Evolutionary conservation across 1,140 invertebrate species (phyloP), one percentile per base, ranked within the genome.

Genomic region (Pogonus chalceus): DNA sequence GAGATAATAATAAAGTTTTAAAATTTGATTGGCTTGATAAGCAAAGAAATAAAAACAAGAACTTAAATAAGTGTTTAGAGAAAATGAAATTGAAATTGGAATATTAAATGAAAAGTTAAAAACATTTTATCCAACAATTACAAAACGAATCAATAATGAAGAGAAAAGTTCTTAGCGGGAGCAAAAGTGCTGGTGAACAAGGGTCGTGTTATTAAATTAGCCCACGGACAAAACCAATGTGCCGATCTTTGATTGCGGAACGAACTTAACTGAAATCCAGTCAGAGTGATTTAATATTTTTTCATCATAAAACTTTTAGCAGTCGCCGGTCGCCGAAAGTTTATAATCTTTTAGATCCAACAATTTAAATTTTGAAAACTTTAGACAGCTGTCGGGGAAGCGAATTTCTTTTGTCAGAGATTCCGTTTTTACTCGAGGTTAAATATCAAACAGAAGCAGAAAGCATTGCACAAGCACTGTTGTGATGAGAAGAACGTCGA

Each of bases 261-360:
- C 37, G 37, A 43, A 18, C 7, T 43, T 9, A 43, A 43, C 37
- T 43, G 37, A 43, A 43, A 43, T 43, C 37, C 37, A 43, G 37
- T 9, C 37, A 43, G 37, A 10, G 18, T 43, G 37, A 43, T 43
- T 43, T 43, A 43, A 43, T 43, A 43, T 43, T 43, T 43, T 31
- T 43, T 43, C 37, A 43, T 43, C 37, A 43, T 43, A 43, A 43
- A 43, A 43, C 37, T 43, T 43, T 43, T 43, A 7, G 26, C 26
- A 14, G 4, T 31, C 9, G 7, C 18, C 37, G 37, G 9, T 18
- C 4, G 37, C 7, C 37, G 18, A 43, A 43, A 43, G 37, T 43
- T 43, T 43, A 43, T 43, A 43, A 43, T 43, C 37, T 43, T 43
- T 43, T 43, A 43, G 37, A 43, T 43, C 18, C 37, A 43, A 43